A percentile compares a stretch with the other conserved stretches of the same genome.
These are phyloP conservation scores for Coleophora deauratella DNA, from an alignment of 2,888 invertebrate genomes.

Conservation along the genomic window DNA sequence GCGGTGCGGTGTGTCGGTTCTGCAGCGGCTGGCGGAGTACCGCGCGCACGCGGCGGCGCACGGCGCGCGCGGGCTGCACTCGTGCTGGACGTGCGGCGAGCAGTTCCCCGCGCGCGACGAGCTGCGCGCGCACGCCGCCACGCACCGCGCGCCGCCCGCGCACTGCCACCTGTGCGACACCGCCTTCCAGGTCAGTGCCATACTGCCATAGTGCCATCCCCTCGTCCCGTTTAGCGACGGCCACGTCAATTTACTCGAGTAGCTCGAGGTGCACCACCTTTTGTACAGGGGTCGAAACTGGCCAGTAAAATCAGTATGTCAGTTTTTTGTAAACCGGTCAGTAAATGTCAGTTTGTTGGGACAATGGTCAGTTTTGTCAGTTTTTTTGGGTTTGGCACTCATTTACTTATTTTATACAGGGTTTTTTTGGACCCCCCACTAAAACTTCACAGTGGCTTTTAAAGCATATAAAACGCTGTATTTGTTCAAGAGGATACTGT, in stretches of 20 bases:
- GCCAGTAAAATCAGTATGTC: too few species aligned
- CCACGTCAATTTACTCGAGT: neutral
- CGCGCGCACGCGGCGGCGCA: conserved; percentile 38
- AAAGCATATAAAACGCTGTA: too few species aligned
- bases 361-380: too few species aligned
- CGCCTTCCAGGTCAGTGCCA: conserved; percentile 27
- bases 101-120: conserved; percentile 35
- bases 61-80: conserved; percentile 40
- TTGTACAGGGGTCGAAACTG: too few species aligned
- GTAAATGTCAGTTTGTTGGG: too few species aligned
- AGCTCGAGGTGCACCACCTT: too few species aligned
- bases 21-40: conserved; percentile 39
- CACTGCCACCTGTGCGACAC: conserved; percentile 35
- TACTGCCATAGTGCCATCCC: neutral
- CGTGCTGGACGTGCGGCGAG: conserved; percentile 63
- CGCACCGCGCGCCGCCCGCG: conserved; percentile 28
- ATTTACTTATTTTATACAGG: too few species aligned
- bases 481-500: too few species aligned
- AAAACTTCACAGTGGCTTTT: too few species aligned
- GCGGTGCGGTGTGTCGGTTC: neutral
- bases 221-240: neutral
- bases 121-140: conserved; percentile 25
- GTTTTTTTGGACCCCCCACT: too few species aligned
- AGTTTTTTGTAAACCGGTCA: too few species aligned
- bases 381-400: too few species aligned